Base-by-base conservation (phyloP, 2,113 vertebrate genomes). In the Corythoichthys haematopterus region DNA sequence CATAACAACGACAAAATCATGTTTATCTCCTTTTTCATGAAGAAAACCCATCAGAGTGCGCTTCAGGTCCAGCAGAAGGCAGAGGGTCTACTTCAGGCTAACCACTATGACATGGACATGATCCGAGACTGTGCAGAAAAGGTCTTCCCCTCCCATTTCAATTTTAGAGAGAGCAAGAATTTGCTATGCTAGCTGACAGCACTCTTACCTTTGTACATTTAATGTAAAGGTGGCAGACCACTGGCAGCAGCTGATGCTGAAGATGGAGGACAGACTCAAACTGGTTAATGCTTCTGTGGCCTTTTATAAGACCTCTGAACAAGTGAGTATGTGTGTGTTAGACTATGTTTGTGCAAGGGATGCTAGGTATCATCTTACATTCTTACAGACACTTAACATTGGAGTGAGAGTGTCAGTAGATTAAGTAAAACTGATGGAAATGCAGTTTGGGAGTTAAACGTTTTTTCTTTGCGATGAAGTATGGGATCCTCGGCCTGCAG, bases 21-120 rank as follows among this genome's bases (percentile, higher is more conserved):
- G 36, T 67, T 79, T 63, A 56, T 53, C 33, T 61, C 13, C 53
- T 75, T 66, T 68, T 33, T 16, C 9, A 47, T 68, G 37, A 75
- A 99, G 96, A 99, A 99, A 91, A 99, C 97, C 0, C 97, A 99
- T 77, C 97, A 99, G 87, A 99, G 96, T 33, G 97, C 97, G 0
- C 92, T 99, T 79, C 97, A 99, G 88, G 96, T 99, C n/a, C 97
- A 99, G 91, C 95, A 99, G 90, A 99, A 99, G 85, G 97, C 97
- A 0, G 97, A 99, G 75, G 94, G 93, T 2, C 92, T 99, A 85
- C 91, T 99, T 56, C 96, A 98, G 89, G 94, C 96, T 36, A 98
- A 96, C 77, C 97, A 99, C 89, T 98, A 98, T 0, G 96, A 89
- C 79, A 98, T 97, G 96, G 97, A 99, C 78, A 95, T 97, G 94